These are phyloP conservation scores for Pseudorhiza aurosa DNA, from an alignment of 30 jellyfish, hydroid and myxozoan genomes.

Conservation along the genomic window DNA sequence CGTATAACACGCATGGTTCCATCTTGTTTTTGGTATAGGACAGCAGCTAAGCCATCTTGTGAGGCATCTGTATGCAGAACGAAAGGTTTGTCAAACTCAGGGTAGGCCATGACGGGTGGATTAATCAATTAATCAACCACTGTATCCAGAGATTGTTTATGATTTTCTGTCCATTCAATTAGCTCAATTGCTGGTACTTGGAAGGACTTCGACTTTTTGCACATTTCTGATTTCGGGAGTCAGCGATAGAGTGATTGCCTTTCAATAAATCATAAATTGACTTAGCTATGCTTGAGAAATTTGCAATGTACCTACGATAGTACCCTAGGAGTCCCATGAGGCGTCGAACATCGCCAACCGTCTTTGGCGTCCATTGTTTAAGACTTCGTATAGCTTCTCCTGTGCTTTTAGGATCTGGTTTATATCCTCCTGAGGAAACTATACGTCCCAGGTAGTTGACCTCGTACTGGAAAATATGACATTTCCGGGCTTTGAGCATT, in stretches of 20 bases:
- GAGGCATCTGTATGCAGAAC: slow-evolving; percentile 45
- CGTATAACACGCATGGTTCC: slow-evolving; percentile 22
- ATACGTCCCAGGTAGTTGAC: slow-evolving; percentile 58
- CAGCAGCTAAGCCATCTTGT: slow-evolving; percentile 57
- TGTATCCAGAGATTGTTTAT: too few relatives aligned
- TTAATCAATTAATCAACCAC: too few relatives aligned
- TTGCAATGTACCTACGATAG: slow-evolving; percentile 26
- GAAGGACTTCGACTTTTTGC: too few relatives aligned
- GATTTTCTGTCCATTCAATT: too few relatives aligned
- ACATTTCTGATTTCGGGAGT: too few relatives aligned
- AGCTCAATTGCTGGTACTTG: too few relatives aligned
- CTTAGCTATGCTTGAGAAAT: slow-evolving; percentile 37
- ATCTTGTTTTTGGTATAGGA: slow-evolving; percentile 25
- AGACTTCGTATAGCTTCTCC: slow-evolving; percentile 3
- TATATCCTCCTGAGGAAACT: slow-evolving; percentile 34
- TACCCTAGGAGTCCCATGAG: slow-evolving; percentile 33
- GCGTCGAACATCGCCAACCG: slow-evolving; percentile 53
- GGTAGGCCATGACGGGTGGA: slow-evolving; percentile 20
- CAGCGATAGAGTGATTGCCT: too few relatives aligned
- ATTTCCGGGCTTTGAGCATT: slow-evolving; percentile 42
- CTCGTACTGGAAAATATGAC: slow-evolving; percentile 39
- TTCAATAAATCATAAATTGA: slow-evolving; percentile 43
- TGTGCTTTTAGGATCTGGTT: not conserved
- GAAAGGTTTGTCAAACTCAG: slow-evolving; percentile 23
- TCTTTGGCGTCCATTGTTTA: slow-evolving; percentile 6